Base-by-base conservation (phyloP, 2,888 invertebrate species). In the Amphipyra tragopoginis region DNA sequence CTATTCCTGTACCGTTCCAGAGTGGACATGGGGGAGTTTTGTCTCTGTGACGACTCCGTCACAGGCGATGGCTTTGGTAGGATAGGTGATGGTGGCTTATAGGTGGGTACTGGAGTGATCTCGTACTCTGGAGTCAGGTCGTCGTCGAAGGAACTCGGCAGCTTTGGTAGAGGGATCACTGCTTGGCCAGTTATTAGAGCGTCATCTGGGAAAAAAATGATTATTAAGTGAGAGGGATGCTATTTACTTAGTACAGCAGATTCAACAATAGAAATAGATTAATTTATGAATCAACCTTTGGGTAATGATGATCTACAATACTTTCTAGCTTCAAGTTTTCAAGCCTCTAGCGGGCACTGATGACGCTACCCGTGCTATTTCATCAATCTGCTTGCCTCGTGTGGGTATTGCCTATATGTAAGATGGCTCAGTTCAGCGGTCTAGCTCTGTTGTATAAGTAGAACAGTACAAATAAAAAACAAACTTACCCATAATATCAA, bases 141-240 rank as follows among this genome's bases (percentile, higher is more conserved):
- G 29, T 89, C 92, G 71, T 92, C 91, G 67, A 95, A 95, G 14
- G 95, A 95, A 77, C 95, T 95, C 1, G 96, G 96, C 33, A 96
- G 86, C 75, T 96, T 96, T 45, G 96, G 96, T 55, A 97, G 87
- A 0, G 96, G 96, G 60, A 96, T 96, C 5, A 96, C 96, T 2
- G 96, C 92, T 74, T 96, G 96, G 33, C 96, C 96, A 0, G 96
- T 96, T 2, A 96, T 95, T 8, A 96, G 95, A 48, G 95, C 96
- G 51, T 96, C 96, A 72, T 96, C 96, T 91, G 91, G 45, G 82
- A 55, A 54, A n/a, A 38, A 34, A 52, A 29, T 15, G 11, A 4
- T n/a, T 5, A 4, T n/a, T 5, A 5, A 13, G 34, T 42, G 29
- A 29, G 29, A 29, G 7, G 11, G 10, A 36, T n/a, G n/a, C n/a